Conservation (phyloP, 1,140 invertebrate species). For the Chironomus tepperi region DNA sequence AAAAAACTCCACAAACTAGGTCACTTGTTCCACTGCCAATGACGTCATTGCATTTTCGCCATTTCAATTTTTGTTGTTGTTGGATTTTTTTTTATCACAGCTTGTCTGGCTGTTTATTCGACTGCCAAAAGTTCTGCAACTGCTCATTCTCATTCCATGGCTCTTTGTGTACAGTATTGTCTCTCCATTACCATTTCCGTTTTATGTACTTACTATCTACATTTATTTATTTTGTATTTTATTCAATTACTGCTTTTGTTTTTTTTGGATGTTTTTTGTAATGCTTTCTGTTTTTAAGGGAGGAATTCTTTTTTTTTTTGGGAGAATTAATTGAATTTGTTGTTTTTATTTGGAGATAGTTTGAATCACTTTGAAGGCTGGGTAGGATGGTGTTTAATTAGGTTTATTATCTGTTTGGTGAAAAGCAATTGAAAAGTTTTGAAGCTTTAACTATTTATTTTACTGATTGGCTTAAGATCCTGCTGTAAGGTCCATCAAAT, state of each 20-base stretch:
- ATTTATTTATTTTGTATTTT: conserved; percentile 10
- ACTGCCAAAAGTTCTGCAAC: background rate
- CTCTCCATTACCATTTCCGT: background rate
- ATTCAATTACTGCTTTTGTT: background rate
- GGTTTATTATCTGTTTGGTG: too few relatives aligned
- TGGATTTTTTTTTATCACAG: background rate
- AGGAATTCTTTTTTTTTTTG: too few relatives aligned
- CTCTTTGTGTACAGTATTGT: background rate
- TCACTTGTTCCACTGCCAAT: background rate
- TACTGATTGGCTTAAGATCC: too few relatives aligned
- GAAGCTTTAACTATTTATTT: too few relatives aligned
- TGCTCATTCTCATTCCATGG: background rate
- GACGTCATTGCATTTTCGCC: background rate
- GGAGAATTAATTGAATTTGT: too few relatives aligned
- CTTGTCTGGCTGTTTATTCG: background rate
- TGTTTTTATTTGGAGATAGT: too few relatives aligned
- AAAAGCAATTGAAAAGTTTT: too few relatives aligned
- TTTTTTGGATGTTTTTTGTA: too few relatives aligned
- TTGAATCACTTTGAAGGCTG: too few relatives aligned
- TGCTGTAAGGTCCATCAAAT: too few relatives aligned
- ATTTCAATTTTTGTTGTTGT: background rate
- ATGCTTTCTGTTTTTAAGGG: too few relatives aligned
- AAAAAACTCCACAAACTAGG: background rate
- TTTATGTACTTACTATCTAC: background rate
- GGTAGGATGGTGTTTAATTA: too few relatives aligned